phyloP scores from a whole-genome alignment of 2,797 vertebrate species.

The Lepilemur septentrionalis region DNA sequence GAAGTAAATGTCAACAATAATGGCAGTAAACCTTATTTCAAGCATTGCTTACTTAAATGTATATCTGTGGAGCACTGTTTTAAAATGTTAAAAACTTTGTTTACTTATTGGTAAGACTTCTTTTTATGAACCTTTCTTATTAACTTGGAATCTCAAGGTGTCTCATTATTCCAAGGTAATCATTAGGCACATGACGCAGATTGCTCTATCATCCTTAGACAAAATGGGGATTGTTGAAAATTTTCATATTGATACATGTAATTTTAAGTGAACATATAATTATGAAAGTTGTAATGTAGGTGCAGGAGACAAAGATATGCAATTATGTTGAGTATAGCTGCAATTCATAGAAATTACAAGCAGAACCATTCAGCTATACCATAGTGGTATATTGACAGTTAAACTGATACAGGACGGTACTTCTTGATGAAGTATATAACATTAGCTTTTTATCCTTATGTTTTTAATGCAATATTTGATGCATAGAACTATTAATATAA shows the following conservation, averaged over 20 bases:
- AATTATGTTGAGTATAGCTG: not conserved
- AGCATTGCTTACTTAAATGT: not conserved
- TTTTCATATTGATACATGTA: not conserved
- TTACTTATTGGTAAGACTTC: not conserved
- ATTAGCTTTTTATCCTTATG: conserved; percentile 9
- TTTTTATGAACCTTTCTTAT: conserved; percentile 26
- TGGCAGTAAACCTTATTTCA: conserved; percentile 19
- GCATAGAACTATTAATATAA: not conserved
- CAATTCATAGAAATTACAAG: not conserved
- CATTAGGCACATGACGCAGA: not conserved
- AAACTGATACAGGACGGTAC: not conserved
- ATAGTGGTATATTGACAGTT: not conserved
- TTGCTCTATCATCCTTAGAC: not conserved
- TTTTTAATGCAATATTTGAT: conserved; percentile 31
- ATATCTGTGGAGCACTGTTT: not conserved
- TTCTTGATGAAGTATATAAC: not conserved
- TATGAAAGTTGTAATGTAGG: not conserved
- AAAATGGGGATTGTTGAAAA: not conserved
- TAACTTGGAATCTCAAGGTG: conserved; percentile 11
- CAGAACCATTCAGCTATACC: not conserved
- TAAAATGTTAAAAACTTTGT: conserved; percentile 9
- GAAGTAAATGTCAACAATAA: not conserved
- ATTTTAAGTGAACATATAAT: not conserved
- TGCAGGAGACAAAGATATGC: not conserved
- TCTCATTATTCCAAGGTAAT: conserved; percentile 1